Evolutionary conservation across 2,113 vertebrate species (phyloP).

Genomic region (Burhinus oedicnemus): DNA sequence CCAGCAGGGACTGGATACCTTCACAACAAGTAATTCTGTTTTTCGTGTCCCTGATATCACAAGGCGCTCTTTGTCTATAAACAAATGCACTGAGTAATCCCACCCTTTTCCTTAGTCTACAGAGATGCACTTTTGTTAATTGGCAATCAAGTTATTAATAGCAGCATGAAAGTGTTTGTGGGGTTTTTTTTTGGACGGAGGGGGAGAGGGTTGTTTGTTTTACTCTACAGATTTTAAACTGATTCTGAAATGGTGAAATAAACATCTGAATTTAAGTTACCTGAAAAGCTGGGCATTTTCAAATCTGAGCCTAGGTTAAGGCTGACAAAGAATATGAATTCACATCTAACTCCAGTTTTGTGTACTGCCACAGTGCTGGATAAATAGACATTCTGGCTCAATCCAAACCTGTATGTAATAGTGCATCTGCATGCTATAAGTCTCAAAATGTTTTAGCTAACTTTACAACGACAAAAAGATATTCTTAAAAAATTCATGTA

Average conservation of each 20-base stretch:
- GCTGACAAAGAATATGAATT: not conserved
- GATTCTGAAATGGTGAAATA: not conserved
- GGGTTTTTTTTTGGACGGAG: accelerated
- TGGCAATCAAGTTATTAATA: not conserved
- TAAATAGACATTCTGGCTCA: not conserved
- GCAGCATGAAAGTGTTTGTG: not conserved
- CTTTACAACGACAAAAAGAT: no score
- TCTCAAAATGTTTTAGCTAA: not conserved
- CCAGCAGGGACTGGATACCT: not conserved
- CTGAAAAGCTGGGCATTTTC: not conserved
- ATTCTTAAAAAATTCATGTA: not conserved
- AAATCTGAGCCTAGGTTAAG: not conserved
- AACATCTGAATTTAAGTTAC: not conserved
- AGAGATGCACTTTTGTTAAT: not conserved
- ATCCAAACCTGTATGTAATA: not conserved
- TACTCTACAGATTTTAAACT: not conserved
- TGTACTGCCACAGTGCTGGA: accelerated
- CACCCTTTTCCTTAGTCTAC: not conserved
- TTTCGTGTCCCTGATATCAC: not conserved
- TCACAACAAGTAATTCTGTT: not conserved
- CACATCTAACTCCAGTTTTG: not conserved
- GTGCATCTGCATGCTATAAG: not conserved
- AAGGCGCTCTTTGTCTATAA: not conserved
- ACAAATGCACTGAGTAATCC: not conserved
- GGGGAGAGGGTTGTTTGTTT: not conserved